phyloP scores from a whole-genome alignment of 2,888 invertebrate genomes.

The Lasioglossum pauxillum region DNA sequence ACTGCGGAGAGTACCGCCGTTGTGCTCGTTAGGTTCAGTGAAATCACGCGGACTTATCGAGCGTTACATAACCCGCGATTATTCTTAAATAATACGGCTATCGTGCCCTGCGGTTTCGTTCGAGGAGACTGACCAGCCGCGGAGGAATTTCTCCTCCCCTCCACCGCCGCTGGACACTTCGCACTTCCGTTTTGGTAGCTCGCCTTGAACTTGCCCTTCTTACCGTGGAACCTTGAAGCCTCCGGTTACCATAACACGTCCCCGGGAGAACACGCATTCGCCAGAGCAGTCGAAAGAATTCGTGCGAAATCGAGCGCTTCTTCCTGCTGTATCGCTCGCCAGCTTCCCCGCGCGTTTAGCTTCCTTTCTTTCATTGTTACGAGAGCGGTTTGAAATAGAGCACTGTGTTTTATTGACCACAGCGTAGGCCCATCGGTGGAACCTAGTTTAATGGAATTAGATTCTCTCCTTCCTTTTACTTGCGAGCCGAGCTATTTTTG shows the following conservation, averaged over 20 bases:
- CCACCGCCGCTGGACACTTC: constrained; percentile 1
- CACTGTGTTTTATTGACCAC: background rate
- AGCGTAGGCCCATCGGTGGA: background rate
- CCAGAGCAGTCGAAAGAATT: background rate
- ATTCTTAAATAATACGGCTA: constrained; percentile 15
- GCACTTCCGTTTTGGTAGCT: constrained; percentile 64
- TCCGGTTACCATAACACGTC: constrained; percentile 12
- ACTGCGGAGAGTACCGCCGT: background rate
- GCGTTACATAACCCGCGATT: constrained; percentile 5
- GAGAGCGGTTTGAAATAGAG: constrained; percentile 15
- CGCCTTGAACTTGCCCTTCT: constrained; percentile 66
- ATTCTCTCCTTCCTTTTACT: background rate
- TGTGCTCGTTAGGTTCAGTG: background rate
- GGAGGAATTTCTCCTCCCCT: background rate
- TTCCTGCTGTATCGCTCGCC: background rate
- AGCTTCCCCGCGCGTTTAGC: background rate
- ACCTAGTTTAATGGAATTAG: background rate
- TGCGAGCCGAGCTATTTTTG: background rate
- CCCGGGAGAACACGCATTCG: constrained; percentile 2
- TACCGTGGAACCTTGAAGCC: constrained; percentile 36
- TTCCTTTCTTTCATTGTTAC: constrained; percentile 5
- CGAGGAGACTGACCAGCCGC: background rate
- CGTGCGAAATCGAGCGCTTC: background rate
- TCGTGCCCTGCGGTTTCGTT: constrained; percentile 10
- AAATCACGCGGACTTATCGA: background rate